Conservation (phyloP, 92 coral and sea anemone genomes). For the Ricordea florida region DNA sequence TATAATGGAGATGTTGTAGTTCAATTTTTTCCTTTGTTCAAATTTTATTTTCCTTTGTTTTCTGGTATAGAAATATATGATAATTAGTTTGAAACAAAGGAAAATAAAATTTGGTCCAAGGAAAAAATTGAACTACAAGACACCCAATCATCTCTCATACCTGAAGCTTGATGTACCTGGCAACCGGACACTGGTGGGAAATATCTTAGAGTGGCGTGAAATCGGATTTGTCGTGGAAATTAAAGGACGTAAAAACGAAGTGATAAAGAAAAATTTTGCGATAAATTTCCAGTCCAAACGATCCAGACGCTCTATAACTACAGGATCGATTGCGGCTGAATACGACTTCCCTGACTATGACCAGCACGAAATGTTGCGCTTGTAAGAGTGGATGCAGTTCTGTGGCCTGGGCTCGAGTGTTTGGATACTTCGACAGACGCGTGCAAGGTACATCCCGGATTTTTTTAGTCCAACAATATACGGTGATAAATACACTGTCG, state of each 20-base stretch:
- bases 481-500: neutral
- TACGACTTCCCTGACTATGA: constrained; percentile 40
- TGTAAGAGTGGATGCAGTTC: constrained; percentile 59
- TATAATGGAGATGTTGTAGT: neutral
- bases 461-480: neutral
- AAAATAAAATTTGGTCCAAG: too few species aligned
- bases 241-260: neutral
- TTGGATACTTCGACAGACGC: constrained; percentile 55
- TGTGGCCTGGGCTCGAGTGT: constrained; percentile 67
- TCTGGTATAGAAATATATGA: too few species aligned
- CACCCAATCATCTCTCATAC: neutral
- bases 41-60: too few species aligned
- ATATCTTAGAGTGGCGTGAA: neutral
- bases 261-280: neutral
- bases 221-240: neutral
- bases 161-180: constrained; percentile 6
- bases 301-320: neutral
- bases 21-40: too few species aligned
- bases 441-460: neutral
- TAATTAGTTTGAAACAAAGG: too few species aligned
- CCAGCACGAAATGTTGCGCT: constrained; percentile 38
- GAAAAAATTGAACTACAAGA: too few species aligned
- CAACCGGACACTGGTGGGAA: constrained; percentile 1
- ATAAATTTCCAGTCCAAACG: constrained; percentile 2
- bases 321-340: neutral